Percentiles rank a stretch among this genome's conserved stretches.
phyloP scores from a whole-genome alignment of 2,888 invertebrate species.

The Conomelus anceps region DNA sequence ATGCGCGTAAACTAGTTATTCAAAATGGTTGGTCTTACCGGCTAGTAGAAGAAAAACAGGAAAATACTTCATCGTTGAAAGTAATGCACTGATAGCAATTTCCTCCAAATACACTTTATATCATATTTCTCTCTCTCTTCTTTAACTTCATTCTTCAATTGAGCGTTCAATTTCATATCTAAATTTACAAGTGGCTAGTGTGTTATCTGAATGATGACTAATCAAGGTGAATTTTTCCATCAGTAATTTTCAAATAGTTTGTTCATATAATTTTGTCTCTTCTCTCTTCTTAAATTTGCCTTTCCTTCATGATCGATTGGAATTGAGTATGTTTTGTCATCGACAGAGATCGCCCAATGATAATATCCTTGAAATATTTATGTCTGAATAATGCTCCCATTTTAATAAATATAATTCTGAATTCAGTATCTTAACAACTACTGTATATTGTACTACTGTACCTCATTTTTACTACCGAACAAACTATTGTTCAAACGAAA shows the following conservation, averaged over 20 bases:
- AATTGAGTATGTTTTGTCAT: too few species aligned
- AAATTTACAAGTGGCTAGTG: neutral
- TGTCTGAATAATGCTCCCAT: too few species aligned
- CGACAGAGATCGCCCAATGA: too few species aligned
- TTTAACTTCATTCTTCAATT: neutral
- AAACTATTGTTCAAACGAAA: too few species aligned
- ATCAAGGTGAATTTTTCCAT: neutral
- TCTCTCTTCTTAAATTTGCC: neutral
- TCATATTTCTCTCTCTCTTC: neutral
- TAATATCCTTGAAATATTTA: too few species aligned
- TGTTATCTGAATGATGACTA: neutral
- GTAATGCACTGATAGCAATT: neutral
- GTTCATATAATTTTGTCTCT: neutral
- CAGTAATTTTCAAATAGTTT: neutral
- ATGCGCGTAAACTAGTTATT: neutral
- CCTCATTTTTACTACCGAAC: too few species aligned
- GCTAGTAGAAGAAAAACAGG: neutral
- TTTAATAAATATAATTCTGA: too few species aligned
- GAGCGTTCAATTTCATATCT: neutral
- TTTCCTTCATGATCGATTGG: neutral
- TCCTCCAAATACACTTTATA: neutral
- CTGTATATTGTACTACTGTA: too few species aligned
- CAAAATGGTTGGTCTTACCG: neutral
- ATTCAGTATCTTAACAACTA: too few species aligned
- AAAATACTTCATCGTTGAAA: neutral